Base-by-base conservation (phyloP, 2,888 invertebrate species). In the Epistrophe eligans region DNA sequence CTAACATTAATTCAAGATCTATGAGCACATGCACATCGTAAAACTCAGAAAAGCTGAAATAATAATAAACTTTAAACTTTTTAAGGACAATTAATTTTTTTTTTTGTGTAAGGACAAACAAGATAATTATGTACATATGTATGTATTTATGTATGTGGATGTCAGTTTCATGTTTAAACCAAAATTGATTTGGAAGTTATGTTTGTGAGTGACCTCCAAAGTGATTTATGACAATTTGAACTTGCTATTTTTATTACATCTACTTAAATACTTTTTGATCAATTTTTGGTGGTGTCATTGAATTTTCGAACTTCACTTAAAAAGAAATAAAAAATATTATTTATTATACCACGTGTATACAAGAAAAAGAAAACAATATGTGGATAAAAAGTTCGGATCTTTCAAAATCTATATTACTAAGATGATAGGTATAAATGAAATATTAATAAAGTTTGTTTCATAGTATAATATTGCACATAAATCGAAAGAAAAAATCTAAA, bases 41-140 rank as follows among this genome's bases (percentile, higher is more conserved):
- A 62, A 62, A 43, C 43, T 28, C 19, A 62, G n/a, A 24, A 43
- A 32, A 19, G 60, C 60, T 60, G 19, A 60, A 32, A 60, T 66
- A 43, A 60, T 66, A 43, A 66, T 35, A 66, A 66, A 66, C 48
- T 50, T 48, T 50, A 64, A 64, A 64, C 24, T 66, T 66, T 66
- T 66, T 66, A 60, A 60, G 60, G 60, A 60, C 60, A 60, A 38
- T 60, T 40, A 40, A 40, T 8, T 17, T 19, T 38, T 38, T 13
- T 40, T 60, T 8, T 28, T 50, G 4, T 17, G 35, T 43, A 66
- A 66, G 48, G 48, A 66, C 66, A 40, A 62, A 43, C 40, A 24
- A 62, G 38, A 24, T 40, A 62, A n/a, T n/a, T n/a, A n/a, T n/a
- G n/a, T n/a, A n/a, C n/a, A n/a, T n/a, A n/a, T n/a, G n/a, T n/a